These are phyloP conservation scores for Spodoptera litura DNA, from an alignment of 1,140 invertebrate genomes.

Conservation along the genomic window DNA sequence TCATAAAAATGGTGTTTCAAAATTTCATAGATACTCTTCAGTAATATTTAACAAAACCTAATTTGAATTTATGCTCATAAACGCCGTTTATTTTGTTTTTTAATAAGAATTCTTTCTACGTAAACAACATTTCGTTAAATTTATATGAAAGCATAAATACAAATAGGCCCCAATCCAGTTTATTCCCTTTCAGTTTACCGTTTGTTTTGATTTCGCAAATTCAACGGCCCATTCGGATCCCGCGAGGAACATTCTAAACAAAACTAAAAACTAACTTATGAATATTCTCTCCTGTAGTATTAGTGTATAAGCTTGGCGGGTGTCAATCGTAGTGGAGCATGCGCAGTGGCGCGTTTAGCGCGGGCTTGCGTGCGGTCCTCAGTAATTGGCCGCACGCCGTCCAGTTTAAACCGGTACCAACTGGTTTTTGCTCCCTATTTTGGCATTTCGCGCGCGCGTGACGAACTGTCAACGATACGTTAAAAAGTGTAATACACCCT, in stretches of 20 bases:
- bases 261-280: constrained; percentile 81
- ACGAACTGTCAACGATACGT: constrained; percentile 30
- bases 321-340: constrained; percentile 77
- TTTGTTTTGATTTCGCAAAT: constrained; percentile 55
- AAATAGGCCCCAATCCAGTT: constrained; percentile 9
- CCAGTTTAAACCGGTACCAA: constrained; percentile 58
- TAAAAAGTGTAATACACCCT: constrained; percentile 25
- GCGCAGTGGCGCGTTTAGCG: constrained; percentile 67
- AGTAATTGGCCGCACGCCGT: constrained; percentile 80
- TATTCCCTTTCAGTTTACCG: constrained; percentile 22
- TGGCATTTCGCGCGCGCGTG: constrained; percentile 35
- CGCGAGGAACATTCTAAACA: constrained; percentile 70
- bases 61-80: not conserved
- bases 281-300: constrained; percentile 70
- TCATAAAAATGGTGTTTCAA: no score
- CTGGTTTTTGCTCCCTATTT: constrained; percentile 22
- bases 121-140: constrained; percentile 21
- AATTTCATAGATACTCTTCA: no score
- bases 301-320: constrained; percentile 69
- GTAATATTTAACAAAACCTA: not conserved
- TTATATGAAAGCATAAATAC: not conserved
- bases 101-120: not conserved
- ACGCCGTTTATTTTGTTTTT: not conserved
- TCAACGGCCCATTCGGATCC: constrained; percentile 50
- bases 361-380: constrained; percentile 70